Evolutionary conservation across 2,888 invertebrate genomes (phyloP).

Genomic region (Blomia tropicalis): DNA sequence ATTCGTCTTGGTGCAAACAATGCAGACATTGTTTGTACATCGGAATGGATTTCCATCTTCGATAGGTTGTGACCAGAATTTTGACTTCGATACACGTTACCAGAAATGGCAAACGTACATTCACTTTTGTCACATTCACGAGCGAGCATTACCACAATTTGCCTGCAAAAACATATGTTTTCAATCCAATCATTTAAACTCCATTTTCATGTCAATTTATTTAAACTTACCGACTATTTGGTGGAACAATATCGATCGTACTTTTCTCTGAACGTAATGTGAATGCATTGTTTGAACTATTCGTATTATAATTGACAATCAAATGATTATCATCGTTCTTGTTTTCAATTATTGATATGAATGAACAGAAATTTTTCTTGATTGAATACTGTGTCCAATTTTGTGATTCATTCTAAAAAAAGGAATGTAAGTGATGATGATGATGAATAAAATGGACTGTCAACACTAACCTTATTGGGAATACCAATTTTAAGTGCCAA

Average conservation of each 20-base stretch:
- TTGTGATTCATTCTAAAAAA: background rate
- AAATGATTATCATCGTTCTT: background rate
- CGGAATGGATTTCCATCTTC: background rate
- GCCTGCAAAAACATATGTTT: background rate
- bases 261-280: background rate
- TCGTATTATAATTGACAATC: background rate
- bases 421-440: no score
- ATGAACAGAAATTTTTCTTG: background rate
- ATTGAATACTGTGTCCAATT: background rate
- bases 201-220: background rate
- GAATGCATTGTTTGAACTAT: background rate
- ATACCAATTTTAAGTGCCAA: background rate
- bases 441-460: no score
- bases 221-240: background rate
- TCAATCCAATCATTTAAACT: background rate
- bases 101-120: background rate
- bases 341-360: background rate
- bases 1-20: background rate
- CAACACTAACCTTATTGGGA: background rate
- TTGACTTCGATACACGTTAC: background rate
- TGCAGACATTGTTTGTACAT: background rate
- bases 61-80: background rate
- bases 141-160: background rate
- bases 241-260: background rate
- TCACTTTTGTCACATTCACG: background rate